Base-by-base conservation (phyloP, 1,140 invertebrate species). In the Zaprionus lachaisei region DNA sequence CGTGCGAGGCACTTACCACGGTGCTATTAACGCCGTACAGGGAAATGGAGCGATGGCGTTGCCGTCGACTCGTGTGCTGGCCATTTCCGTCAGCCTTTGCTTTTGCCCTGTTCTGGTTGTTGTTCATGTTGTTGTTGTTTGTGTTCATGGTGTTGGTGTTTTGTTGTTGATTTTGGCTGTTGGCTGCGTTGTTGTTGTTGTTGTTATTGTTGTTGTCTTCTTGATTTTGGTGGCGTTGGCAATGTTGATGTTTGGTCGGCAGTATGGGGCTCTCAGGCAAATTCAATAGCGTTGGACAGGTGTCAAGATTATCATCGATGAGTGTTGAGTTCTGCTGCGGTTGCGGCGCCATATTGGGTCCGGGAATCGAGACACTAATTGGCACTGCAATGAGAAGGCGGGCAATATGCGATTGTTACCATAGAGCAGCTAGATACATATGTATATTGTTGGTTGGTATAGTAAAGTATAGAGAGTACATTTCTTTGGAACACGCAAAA, bases 281-380 rank as follows among this genome's bases (percentile, higher is more conserved):
- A 71, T 92, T 84, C 69, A 92, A 77, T 70, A 92, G 80, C 69
- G 84, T 84, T 67, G 91, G 82, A 85, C 85, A 87, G 58, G 77
- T 85, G 74, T 86, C 84, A 75, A 90, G 76, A 87, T 84, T 87
- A 74, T 91, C 81, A 73, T 92, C 80, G 75, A 92, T 92, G 65
- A 92, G 82, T 74, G 91, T 92, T 56, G 91, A 92, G 71, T 92
- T 92, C 62, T 92, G 91, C 74, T 92, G 83, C 57, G 78, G 81
- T 34, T 75, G 73, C 28, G 69, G 34, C 44, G 74, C 69, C 74
- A 77, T 77, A 26, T 65, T 72, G 37, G 6, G 4, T 22, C 20
- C 47, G 5, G 9, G 31, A 62, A 62, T 41, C 38, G 22, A 72
- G 61, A 54, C 38, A 61, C 66, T 83, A 83, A 87, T 87, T 83